Conservation (phyloP, 2,113 vertebrate genomes). For the Petaurus breviceps region DNA sequence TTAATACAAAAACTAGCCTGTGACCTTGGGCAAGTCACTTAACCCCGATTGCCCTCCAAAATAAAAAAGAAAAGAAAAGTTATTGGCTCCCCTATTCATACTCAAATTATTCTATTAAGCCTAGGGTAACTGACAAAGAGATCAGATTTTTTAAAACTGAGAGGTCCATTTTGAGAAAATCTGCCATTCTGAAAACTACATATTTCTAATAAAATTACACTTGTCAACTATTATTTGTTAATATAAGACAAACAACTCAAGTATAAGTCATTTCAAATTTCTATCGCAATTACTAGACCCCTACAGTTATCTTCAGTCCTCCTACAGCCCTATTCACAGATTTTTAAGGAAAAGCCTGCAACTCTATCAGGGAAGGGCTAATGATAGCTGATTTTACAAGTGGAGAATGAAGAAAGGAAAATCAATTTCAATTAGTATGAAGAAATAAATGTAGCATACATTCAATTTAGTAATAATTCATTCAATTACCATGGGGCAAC, state of each 20-base stretch:
- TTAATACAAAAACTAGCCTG: too few species aligned
- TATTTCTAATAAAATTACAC: conserved; percentile 34
- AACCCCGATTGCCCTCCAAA: too few species aligned
- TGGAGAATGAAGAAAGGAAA: conserved; percentile 20
- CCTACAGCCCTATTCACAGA: conserved; percentile 19
- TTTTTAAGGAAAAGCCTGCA: conserved; percentile 20
- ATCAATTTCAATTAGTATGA: conserved; percentile 12
- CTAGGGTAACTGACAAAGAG: conserved; percentile 27
- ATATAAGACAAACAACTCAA: background rate
- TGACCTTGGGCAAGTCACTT: too few species aligned
- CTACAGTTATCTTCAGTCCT: background rate
- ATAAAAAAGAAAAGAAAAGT: background rate
- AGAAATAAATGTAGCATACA: background rate
- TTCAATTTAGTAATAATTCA: background rate
- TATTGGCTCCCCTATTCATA: conserved; percentile 29
- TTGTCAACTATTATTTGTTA: background rate
- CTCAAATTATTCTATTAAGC: conserved; percentile 11
- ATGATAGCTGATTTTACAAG: conserved; percentile 41
- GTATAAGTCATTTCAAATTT: background rate
- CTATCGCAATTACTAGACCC: conserved; percentile 24
- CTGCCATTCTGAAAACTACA: background rate
- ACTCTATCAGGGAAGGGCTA: conserved; percentile 25
- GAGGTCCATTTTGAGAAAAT: background rate
- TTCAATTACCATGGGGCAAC: background rate
- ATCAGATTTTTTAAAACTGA: background rate